Evolutionary conservation across 2,888 invertebrate species (phyloP).

Genomic region (Uloborus plumipes): DNA sequence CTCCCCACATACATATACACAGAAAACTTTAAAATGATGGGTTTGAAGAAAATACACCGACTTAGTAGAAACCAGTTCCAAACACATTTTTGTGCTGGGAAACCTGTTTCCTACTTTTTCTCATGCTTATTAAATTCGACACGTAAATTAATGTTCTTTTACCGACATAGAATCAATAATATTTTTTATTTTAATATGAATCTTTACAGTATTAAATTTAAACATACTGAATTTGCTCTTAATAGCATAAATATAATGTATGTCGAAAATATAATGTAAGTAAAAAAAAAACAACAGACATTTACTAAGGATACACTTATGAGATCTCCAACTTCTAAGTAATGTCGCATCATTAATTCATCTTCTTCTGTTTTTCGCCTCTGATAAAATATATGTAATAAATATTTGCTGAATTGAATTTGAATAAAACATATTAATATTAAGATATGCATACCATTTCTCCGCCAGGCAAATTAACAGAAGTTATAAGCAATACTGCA

Average conservation of each 20-base stretch:
- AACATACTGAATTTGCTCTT: background rate
- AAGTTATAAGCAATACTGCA: slow-evolving; percentile 87
- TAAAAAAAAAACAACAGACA: background rate
- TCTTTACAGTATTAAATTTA: too few relatives aligned
- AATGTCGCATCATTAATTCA: slow-evolving; percentile 96
- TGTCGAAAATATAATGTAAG: background rate
- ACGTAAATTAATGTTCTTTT: too few relatives aligned
- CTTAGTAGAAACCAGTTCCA: too few relatives aligned
- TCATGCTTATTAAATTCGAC: too few relatives aligned
- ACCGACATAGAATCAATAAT: too few relatives aligned
- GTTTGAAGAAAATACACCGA: too few relatives aligned
- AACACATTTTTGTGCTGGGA: too few relatives aligned
- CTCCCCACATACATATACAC: too few relatives aligned
- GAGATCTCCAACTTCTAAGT: slow-evolving; percentile 93
- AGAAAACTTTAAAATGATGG: too few relatives aligned
- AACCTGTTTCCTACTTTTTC: too few relatives aligned
- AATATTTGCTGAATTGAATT: background rate
- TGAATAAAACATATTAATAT: slow-evolving; percentile 22
- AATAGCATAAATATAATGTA: background rate
- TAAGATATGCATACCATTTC: slow-evolving; percentile 78
- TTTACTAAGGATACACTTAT: slow-evolving; percentile 79
- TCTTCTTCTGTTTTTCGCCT: slow-evolving; percentile 93
- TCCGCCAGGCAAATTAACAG: slow-evolving; percentile 95
- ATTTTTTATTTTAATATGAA: too few relatives aligned
- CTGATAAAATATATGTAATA: slow-evolving; percentile 71